Evolutionary conservation across 2,113 vertebrate species (phyloP).

Genomic region (Dromaius novaehollandiae): DNA sequence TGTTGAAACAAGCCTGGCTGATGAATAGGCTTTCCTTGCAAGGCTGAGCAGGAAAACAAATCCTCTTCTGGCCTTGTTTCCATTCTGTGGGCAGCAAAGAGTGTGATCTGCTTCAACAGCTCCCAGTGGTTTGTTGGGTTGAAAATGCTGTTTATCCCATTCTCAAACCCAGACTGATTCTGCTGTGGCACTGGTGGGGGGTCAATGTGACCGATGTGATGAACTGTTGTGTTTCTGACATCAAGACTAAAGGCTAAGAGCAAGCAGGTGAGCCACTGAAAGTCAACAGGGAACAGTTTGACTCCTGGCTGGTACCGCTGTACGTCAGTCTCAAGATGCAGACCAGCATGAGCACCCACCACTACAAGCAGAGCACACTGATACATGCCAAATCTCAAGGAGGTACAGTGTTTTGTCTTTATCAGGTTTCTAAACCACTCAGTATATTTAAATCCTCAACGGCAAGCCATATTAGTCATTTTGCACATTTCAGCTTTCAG

Average conservation of each 20-base stretch:
- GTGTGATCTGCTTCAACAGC: neutral
- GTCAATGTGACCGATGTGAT: neutral
- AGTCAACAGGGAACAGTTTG: neutral
- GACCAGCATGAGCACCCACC: fast-evolving
- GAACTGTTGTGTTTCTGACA: neutral
- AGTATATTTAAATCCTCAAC: neutral
- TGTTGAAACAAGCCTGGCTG: neutral
- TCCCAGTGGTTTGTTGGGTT: neutral
- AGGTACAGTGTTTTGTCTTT: neutral
- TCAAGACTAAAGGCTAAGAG: neutral
- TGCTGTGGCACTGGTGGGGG: neutral
- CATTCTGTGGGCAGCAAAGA: neutral
- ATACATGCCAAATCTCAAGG: neutral
- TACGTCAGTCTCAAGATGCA: neutral
- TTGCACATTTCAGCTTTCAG: neutral
- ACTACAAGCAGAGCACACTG: neutral
- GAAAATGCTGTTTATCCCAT: fast-evolving
- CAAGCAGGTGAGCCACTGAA: neutral
- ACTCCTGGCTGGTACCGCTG: neutral
- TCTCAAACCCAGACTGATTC: neutral
- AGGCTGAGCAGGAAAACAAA: neutral
- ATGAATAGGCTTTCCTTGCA: neutral
- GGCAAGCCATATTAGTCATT: neutral
- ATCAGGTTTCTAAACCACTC: neutral
- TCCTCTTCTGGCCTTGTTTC: neutral